phyloP scores from a whole-genome alignment of 2,113 vertebrate genomes.

The Camelus bactrianus region DNA sequence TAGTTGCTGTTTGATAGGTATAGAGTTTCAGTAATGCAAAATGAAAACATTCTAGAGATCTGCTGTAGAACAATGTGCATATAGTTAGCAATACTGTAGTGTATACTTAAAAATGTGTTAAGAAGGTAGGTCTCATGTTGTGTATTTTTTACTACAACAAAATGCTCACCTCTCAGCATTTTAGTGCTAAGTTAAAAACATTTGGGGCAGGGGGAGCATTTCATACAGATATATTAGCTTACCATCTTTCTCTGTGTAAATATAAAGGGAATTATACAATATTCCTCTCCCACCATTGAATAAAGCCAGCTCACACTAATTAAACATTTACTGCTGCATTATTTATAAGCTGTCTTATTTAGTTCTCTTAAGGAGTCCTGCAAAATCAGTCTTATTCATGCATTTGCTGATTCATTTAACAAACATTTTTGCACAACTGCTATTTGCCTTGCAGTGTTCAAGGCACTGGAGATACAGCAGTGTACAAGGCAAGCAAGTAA shows the following conservation, averaged over 20 bases:
- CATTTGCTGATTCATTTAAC: slow-evolving; percentile 22
- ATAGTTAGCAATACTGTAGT: background rate
- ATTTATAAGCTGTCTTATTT: slow-evolving; percentile 23
- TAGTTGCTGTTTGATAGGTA: background rate
- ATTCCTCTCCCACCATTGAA: background rate
- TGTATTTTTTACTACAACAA: background rate
- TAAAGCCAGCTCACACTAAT: background rate
- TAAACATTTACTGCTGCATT: background rate
- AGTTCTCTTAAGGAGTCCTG: slow-evolving; percentile 19
- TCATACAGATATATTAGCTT: background rate
- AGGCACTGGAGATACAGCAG: background rate
- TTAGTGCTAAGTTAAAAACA: background rate
- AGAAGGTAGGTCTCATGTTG: background rate
- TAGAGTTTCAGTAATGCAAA: background rate
- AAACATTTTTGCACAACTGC: background rate
- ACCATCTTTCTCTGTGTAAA: background rate
- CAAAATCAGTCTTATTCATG: background rate
- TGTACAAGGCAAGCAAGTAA: slow-evolving; percentile 18
- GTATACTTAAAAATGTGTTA: background rate
- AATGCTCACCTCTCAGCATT: background rate
- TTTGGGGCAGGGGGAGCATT: background rate
- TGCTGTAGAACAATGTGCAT: background rate
- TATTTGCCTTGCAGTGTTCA: background rate
- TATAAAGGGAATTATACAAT: background rate
- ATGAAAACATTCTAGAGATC: background rate